Evolutionary conservation across 2,797 vertebrate species (phyloP).

Genomic region (Rallus crepitans): DNA sequence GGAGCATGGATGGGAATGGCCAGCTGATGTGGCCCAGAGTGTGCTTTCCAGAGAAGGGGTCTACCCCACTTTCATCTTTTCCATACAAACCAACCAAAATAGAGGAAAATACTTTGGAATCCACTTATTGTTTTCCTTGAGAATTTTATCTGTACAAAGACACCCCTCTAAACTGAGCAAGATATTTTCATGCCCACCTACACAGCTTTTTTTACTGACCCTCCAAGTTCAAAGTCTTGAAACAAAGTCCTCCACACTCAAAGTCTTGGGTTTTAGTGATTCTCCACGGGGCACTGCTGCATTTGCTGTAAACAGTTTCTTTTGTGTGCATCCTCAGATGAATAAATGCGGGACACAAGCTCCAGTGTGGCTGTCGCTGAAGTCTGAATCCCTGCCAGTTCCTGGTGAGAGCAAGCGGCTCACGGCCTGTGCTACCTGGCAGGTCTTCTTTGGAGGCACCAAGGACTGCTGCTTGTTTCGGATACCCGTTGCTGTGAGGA

Average conservation of each 20-base stretch:
- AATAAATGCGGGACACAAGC: constrained; percentile 87
- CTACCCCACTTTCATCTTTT: not conserved
- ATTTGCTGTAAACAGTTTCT: fast-evolving
- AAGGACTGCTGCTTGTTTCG: constrained; percentile 84
- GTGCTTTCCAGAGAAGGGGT: not conserved
- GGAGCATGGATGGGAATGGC: not conserved
- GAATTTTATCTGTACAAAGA: not conserved
- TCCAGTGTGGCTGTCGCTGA: constrained; percentile 81
- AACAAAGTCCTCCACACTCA: not conserved
- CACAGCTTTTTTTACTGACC: not conserved
- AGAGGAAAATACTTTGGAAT: not conserved
- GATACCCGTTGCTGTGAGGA: constrained; percentile 77
- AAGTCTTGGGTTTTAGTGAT: not conserved
- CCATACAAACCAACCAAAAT: not conserved
- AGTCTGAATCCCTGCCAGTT: constrained; percentile 72
- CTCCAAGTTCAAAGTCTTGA: not conserved
- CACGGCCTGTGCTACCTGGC: constrained; percentile 81
- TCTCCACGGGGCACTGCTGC: fast-evolving
- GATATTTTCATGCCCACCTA: not conserved
- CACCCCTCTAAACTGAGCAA: not conserved
- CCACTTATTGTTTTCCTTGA: not conserved
- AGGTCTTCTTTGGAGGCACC: constrained; percentile 77
- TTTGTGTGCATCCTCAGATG: constrained; percentile 73
- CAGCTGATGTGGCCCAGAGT: not conserved
- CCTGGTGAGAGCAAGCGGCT: constrained; percentile 75